Conservation (phyloP, 1,140 invertebrate species). For the Drosophila teissieri region DNA sequence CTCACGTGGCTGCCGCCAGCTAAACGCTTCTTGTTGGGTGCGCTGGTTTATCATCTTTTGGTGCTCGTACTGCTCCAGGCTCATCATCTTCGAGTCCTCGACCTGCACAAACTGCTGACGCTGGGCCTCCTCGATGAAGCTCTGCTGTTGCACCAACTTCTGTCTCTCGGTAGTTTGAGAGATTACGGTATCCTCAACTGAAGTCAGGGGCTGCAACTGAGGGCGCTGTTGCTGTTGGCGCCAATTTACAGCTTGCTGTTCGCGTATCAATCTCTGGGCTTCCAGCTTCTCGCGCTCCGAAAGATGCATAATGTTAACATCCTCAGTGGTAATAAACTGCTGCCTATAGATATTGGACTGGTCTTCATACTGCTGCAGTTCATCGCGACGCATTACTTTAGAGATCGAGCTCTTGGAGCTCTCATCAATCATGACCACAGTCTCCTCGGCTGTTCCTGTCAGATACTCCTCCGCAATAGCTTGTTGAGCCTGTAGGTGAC, state of each 20-base stretch:
- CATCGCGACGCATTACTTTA: slow-evolving; percentile 62
- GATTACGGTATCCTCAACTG: slow-evolving; percentile 80
- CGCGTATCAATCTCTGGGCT: slow-evolving; percentile 59
- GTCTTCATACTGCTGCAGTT: slow-evolving; percentile 72
- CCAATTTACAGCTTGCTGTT: slow-evolving; percentile 81
- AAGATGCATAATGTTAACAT: slow-evolving; percentile 75
- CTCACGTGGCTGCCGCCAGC: slow-evolving; percentile 73
- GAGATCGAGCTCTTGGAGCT: slow-evolving; percentile 78
- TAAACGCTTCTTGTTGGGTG: slow-evolving; percentile 63
- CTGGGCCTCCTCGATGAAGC: slow-evolving; percentile 64
- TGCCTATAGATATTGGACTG: slow-evolving; percentile 65
- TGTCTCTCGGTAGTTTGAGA: slow-evolving; percentile 65
- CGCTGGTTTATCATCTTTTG: slow-evolving; percentile 64
- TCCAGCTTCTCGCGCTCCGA: slow-evolving; percentile 75
- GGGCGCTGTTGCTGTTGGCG: slow-evolving; percentile 64
- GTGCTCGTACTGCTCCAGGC: slow-evolving; percentile 72
- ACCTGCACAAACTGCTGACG: slow-evolving; percentile 67
- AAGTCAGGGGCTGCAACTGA: slow-evolving; percentile 65
- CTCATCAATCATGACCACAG: slow-evolving; percentile 68
- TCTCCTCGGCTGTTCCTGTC: slow-evolving; percentile 48
- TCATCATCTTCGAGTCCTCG: slow-evolving; percentile 79
- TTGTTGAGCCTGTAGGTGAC: slow-evolving; percentile 65
- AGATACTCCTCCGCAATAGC: slow-evolving; percentile 58
- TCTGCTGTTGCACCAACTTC: slow-evolving; percentile 57
- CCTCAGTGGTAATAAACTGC: slow-evolving; percentile 76